Conservation (phyloP, 1,140 invertebrate genomes). For the Eriocheir sinensis region DNA sequence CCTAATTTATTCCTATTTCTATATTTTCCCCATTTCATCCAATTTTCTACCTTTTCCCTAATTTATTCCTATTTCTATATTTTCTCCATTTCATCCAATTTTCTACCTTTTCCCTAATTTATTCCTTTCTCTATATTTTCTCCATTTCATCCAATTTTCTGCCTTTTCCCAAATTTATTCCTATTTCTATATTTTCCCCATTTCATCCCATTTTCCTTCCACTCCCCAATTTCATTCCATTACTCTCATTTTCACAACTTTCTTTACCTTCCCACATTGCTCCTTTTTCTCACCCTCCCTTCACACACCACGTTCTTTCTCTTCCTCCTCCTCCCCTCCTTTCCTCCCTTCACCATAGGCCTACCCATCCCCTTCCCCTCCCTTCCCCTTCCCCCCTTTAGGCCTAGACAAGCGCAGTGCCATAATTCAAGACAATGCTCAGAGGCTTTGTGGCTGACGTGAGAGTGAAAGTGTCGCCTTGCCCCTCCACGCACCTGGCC, state of each 20-base stretch:
- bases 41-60: too few relatives aligned
- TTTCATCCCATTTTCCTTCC: not conserved
- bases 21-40: too few relatives aligned
- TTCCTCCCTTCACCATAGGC: not conserved
- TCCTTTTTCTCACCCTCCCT: not conserved
- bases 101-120: too few relatives aligned
- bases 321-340: not conserved
- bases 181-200: not conserved
- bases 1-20: too few relatives aligned
- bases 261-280: not conserved
- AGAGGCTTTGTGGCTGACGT: not conserved
- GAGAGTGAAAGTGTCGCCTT: not conserved
- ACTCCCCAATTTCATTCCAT: not conserved
- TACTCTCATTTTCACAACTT: too few relatives aligned
- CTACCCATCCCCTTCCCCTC: not conserved
- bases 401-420: not conserved
- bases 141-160: not conserved
- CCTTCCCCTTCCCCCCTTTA: not conserved
- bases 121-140: slow-evolving; percentile 26
- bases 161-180: not conserved
- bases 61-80: too few relatives aligned
- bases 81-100: too few relatives aligned
- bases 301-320: not conserved
- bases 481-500: not conserved
- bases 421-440: not conserved